phyloP scores from a whole-genome alignment of 2,888 invertebrate species.

The Calephelis perditalis region DNA sequence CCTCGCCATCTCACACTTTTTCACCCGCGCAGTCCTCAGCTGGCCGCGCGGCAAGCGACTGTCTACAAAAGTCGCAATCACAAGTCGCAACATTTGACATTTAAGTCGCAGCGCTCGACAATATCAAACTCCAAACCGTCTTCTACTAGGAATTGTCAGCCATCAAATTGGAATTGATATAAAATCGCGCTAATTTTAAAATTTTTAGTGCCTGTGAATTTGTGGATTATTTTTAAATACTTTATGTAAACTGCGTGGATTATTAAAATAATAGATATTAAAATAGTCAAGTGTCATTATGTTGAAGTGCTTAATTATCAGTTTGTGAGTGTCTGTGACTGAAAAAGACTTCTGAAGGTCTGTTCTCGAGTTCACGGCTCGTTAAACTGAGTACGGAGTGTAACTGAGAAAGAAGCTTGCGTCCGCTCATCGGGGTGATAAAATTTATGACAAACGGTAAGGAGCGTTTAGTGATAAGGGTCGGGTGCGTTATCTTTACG shows the following conservation, averaged over 20 bases:
- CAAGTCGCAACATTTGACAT: conserved; percentile 55
- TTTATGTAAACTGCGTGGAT: conserved; percentile 4
- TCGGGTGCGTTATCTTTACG: conserved; percentile 55
- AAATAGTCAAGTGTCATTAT: conserved; percentile 44
- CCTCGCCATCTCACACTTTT: conserved; percentile 40
- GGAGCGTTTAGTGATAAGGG: conserved; percentile 67
- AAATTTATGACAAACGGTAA: conserved; percentile 76
- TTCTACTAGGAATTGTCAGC: conserved; percentile 58
- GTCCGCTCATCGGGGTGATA: conserved; percentile 70
- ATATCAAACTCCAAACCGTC: conserved; percentile 59
- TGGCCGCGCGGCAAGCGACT: conserved; percentile 65
- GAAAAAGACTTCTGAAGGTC: conserved; percentile 54
- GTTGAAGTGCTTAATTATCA: conserved; percentile 40
- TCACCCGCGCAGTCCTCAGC: conserved; percentile 68
- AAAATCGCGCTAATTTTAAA: conserved; percentile 14
- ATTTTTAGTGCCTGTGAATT: conserved; percentile 10
- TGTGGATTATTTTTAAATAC: conserved; percentile 19
- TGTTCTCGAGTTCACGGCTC: conserved; percentile 67
- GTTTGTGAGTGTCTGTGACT: conserved; percentile 65
- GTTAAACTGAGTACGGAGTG: conserved; percentile 60
- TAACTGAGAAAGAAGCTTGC: conserved; percentile 55
- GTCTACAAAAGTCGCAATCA: conserved; percentile 37
- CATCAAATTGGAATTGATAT: conserved; percentile 23
- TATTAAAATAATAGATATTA: conserved; percentile 14
- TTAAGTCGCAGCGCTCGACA: conserved; percentile 55